These are phyloP conservation scores for Dromococcyx pavoninus DNA, from an alignment of 2,797 vertebrate genomes.

Conservation along the genomic window DNA sequence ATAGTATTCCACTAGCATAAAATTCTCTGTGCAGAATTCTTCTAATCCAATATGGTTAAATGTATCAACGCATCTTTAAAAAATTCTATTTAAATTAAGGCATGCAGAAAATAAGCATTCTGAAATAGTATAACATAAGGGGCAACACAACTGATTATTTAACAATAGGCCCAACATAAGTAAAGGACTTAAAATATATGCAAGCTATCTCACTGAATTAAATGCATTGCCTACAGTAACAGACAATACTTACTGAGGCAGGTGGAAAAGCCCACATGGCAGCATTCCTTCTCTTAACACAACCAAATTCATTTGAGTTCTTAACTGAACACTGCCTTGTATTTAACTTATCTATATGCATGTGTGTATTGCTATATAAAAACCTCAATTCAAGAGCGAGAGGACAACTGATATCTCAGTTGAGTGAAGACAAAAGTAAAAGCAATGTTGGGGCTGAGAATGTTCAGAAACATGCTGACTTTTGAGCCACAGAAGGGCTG, in stretches of 20 bases:
- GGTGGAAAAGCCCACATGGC: neutral
- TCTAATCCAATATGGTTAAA: neutral
- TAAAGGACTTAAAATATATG: neutral
- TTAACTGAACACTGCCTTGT: neutral
- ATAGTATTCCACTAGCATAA: neutral
- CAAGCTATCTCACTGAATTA: neutral
- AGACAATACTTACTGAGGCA: neutral
- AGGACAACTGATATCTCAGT: neutral
- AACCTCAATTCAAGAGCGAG: neutral
- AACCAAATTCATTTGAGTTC: neutral
- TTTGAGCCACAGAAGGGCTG: neutral
- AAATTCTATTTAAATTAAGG: neutral
- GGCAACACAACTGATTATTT: neutral
- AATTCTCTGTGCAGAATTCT: neutral
- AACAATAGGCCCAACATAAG: neutral
- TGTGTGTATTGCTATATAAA: fast-evolving
- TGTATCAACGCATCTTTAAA: neutral
- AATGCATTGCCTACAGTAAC: neutral
- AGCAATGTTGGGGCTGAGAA: neutral
- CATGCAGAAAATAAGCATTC: neutral
- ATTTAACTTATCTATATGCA: fast-evolving
- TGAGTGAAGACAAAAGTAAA: neutral
- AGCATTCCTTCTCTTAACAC: neutral
- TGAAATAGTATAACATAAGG: neutral
- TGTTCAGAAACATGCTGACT: neutral